phyloP scores from a whole-genome alignment of 2,888 invertebrate species.

The Chymomyza procnemis region DNA sequence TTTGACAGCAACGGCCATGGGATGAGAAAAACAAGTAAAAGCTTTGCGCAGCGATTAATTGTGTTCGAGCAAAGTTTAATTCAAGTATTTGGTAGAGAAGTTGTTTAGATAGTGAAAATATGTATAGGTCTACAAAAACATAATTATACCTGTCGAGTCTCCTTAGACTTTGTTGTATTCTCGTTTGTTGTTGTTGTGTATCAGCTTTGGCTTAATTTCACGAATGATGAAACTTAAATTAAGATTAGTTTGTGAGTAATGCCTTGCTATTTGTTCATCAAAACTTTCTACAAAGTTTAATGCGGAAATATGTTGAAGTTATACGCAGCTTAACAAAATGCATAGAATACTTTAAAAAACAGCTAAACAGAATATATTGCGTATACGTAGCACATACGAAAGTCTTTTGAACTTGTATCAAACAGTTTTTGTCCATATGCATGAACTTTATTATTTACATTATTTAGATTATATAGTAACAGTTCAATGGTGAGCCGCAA shows the following conservation, averaged over 20 bases:
- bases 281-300: background rate
- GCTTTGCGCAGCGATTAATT: slow-evolving; percentile 52
- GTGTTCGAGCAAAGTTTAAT: slow-evolving; percentile 65
- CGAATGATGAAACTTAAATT: slow-evolving; percentile 65
- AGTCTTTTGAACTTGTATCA: slow-evolving; percentile 19
- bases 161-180: slow-evolving; percentile 37
- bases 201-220: slow-evolving; percentile 55
- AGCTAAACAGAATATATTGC: background rate
- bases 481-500: slow-evolving; percentile 34
- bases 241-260: slow-evolving; percentile 37
- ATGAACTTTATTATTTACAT: slow-evolving; percentile 32
- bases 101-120: background rate
- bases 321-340: background rate
- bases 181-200: slow-evolving; percentile 18
- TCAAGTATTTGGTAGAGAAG: slow-evolving; percentile 45
- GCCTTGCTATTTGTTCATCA: background rate
- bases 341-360: background rate
- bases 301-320: background rate
- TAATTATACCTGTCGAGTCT: slow-evolving; percentile 68
- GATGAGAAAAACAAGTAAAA: background rate
- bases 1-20: background rate
- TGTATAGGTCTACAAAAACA: slow-evolving; percentile 8
- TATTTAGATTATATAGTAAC: slow-evolving; percentile 51
- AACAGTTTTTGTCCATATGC: slow-evolving; percentile 33
- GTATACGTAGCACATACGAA: background rate